Base-by-base conservation (phyloP, 2,888 invertebrate species). In the Zootermopsis nevadensis region DNA sequence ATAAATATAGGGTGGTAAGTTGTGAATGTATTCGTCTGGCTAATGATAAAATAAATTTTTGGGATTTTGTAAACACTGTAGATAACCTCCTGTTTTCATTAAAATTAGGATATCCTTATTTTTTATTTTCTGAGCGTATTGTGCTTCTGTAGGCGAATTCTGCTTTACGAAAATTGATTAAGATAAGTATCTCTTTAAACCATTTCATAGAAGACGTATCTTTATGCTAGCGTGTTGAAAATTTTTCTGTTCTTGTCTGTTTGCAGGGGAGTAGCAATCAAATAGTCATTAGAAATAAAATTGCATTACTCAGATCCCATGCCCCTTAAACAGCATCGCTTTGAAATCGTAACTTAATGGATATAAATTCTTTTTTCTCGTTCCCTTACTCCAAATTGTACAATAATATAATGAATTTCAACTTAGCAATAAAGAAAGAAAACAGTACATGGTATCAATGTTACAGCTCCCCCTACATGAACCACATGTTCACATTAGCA, bases 341-440 rank as follows among this genome's bases (percentile, higher is more conserved):
- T 15, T 27, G 27, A 48, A 27, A 27, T 2, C 10, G 19, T 30
- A 42, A 27, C 76, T 42, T 42, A 48, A 76, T 42, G 76, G 42
- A 24, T 2, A 6, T 19, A 76, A 42, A 76, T 35, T 27, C 27
- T n/a, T 2, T 27, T 76, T 12, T 24, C 76, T 74, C 74, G 33
- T n/a, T 38, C 74, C 74, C 22, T 31, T 35, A 24, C n/a, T 38
- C 24, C 76, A 76, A 76, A 76, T 76, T 76, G 48, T 76, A 48
- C 42, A 76, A 76, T 76, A 76, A 76, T 76, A 30, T 38, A 76
- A 76, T 76, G 76, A 76, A 42, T 76, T 48, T 38, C 42, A 27
- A 48, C 76, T 76, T 42, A n/a, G 27, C 76, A 76, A 76, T 38
- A 76, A 76, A 76, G 76, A 76, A 76, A 76, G 10, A 48, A 27